Conservation (phyloP, 2,113 vertebrate species). For the Pygoscelis antarcticus region DNA sequence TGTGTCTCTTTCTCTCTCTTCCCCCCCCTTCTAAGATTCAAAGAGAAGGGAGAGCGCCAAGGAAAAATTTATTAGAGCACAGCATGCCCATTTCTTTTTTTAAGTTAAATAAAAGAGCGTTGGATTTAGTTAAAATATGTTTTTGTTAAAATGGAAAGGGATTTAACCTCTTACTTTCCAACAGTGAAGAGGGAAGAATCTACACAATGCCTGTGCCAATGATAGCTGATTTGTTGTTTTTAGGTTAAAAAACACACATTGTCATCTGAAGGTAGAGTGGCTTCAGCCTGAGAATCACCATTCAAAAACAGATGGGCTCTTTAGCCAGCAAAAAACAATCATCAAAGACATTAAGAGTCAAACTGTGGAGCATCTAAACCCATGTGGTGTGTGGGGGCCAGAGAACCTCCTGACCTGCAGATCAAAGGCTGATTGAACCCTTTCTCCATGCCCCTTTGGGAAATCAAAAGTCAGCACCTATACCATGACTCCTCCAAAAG, state of each 20-base stretch:
- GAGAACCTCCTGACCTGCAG: not conserved
- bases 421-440: constrained; percentile 32
- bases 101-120: not conserved
- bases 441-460: not conserved
- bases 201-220: not conserved
- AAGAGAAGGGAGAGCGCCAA: constrained; percentile 51
- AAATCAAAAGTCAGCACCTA: not conserved
- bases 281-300: not conserved
- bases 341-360: not conserved
- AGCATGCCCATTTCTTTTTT: not conserved
- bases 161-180: constrained; percentile 11
- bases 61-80: constrained; percentile 57
- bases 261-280: not conserved
- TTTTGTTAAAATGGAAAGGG: not conserved
- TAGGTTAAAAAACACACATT: not conserved
- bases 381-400: not conserved
- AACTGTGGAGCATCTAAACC: not conserved
- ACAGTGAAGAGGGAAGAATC: not conserved
- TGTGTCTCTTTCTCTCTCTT: not conserved
- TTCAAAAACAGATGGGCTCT: constrained; percentile 26
- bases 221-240: not conserved
- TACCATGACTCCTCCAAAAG: not conserved
- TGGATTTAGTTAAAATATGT: not conserved
- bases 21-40: constrained; percentile 8
- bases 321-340: not conserved